Percentiles rank a stretch among this genome's conserved stretches.
Conservation (phyloP, 2,888 invertebrate genomes). For the Eupeodes luniger region DNA sequence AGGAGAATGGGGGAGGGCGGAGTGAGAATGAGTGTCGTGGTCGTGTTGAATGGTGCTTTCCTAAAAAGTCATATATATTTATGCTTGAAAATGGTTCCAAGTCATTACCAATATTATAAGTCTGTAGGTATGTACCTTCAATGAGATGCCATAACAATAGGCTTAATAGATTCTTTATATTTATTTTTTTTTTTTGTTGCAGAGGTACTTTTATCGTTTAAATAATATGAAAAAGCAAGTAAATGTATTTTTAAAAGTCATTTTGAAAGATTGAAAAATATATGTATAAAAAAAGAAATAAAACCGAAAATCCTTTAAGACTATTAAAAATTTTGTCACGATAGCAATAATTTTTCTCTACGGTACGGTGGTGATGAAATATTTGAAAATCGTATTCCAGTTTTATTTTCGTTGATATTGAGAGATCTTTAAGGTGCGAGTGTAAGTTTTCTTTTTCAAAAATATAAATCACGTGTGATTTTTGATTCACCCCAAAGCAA, state of each 20-base stretch:
- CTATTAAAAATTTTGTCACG: slow-evolving; percentile 11
- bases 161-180: slow-evolving; percentile 3
- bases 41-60: slow-evolving; percentile 3
- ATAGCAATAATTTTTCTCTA: neutral
- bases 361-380: neutral
- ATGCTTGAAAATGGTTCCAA: slow-evolving; percentile 16
- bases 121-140: neutral
- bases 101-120: slow-evolving; percentile 21
- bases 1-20: neutral
- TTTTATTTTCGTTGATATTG: neutral
- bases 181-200: neutral
- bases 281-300: neutral
- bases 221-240: slow-evolving; percentile 6
- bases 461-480: slow-evolving; percentile 53
- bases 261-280: slow-evolving; percentile 21
- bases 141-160: slow-evolving; percentile 6
- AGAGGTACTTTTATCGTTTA: neutral
- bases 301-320: neutral
- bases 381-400: neutral
- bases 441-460: neutral
- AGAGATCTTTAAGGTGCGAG: neutral
- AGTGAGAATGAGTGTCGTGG: too few relatives aligned
- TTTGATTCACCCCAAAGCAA: neutral
- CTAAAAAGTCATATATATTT: slow-evolving; percentile 13
- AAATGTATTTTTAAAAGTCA: slow-evolving; percentile 16